These are phyloP conservation scores for Callipepla squamata DNA, from an alignment of 2,113 vertebrate species.

Conservation along the genomic window DNA sequence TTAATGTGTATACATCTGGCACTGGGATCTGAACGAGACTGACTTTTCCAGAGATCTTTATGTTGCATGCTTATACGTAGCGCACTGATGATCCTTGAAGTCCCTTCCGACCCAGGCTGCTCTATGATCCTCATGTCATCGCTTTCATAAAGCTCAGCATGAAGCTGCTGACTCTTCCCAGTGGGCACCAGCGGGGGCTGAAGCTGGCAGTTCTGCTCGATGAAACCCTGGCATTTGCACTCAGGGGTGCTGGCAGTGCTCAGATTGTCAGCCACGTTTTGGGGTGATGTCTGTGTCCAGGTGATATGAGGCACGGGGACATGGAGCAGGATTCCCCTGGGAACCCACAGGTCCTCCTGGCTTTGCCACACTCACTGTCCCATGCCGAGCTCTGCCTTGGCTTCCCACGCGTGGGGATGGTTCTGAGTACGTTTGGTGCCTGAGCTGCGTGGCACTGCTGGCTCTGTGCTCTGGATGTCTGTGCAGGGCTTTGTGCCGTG, in stretches of 20 bases:
- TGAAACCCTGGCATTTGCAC: neutral
- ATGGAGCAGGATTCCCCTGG: neutral
- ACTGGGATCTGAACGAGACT: neutral
- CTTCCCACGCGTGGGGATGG: rapidly evolving
- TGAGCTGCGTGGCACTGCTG: rapidly evolving
- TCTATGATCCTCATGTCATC: neutral
- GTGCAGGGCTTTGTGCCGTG: neutral
- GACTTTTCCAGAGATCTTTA: neutral
- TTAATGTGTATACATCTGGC: neutral
- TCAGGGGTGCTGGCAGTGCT: neutral
- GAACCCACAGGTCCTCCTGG: neutral
- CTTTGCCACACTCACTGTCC: neutral
- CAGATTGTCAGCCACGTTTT: rapidly evolving
- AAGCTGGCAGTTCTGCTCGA: neutral
- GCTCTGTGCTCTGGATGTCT: rapidly evolving
- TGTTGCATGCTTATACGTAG: neutral
- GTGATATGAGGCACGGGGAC: rapidly evolving
- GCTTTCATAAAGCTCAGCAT: neutral
- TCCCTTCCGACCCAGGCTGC: too few relatives aligned
- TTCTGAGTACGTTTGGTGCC: neutral
- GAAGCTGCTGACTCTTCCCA: neutral
- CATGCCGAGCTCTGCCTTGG: rapidly evolving
- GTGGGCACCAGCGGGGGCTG: neutral
- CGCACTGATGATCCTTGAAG: too few relatives aligned
- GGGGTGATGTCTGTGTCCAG: neutral